Base-by-base conservation (phyloP, 2,113 vertebrate genomes). In the Motacilla alba region DNA sequence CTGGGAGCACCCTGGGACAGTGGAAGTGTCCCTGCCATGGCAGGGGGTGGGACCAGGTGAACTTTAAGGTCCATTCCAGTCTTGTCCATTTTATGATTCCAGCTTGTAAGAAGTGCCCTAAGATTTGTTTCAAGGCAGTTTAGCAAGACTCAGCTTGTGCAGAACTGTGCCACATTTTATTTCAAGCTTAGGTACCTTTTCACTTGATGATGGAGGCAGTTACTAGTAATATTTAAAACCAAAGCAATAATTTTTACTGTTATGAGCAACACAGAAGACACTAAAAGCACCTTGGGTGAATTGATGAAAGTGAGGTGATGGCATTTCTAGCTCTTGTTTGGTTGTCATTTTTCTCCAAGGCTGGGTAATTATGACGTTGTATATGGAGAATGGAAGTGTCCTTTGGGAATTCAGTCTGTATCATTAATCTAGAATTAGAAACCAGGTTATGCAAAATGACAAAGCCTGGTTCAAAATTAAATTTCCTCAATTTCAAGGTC, bases 371-470 rank as follows among this genome's bases (percentile, higher is more conserved):
- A 15, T 66, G 89, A 87, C 77, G 37, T 39, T 79, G 77, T 52
- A 10, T 46, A 2, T 64, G 50, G 81, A 87, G 89, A 91, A 23
- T 4, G 5, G 22, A 58, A 55, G 21, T 9, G 52, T 89, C 93
- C 83, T 75, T 66, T 21, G 27, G 56, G 89, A 87, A 62, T 84
- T 95, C 50, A 59, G 69, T 28, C 86, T 49, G 41, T 70, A 41
- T 18, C 76, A 56, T 50, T 47, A 81, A 91, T 87, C 89, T 76
- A 76, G 91, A 95, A 89, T 96, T 95, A 93, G 91, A 97, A 97
- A 97, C 66, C 58, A 79, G 94, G 89, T 96, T 96, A 93, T 69
- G 62, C 62, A 76, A 72, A 94, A 68, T 69, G 80, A 86, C 52
- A 31, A 59, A 88, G 47, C 47, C 50, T 52, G 35, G 41, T 89